These are phyloP conservation scores for Trialeurodes vaporariorum DNA, from an alignment of 1,140 invertebrate genomes.

Conservation along the genomic window DNA sequence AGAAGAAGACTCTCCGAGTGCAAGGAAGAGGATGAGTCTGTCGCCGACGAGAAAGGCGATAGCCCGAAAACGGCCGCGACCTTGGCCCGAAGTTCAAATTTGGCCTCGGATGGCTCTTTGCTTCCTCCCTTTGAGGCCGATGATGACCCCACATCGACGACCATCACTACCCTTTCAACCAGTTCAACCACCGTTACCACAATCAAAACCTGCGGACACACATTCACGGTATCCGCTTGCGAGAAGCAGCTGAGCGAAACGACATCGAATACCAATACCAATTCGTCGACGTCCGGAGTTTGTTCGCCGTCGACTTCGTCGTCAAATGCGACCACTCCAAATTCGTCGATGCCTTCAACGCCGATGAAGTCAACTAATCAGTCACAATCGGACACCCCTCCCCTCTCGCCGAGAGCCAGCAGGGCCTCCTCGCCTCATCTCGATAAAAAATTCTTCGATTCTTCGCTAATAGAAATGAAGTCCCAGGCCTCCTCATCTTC, in stretches of 20 bases:
- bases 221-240: background rate
- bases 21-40: conserved; percentile 65
- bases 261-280: conserved; percentile 4
- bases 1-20: conserved; percentile 60
- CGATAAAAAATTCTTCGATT: conserved; percentile 67
- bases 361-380: conserved; percentile 38
- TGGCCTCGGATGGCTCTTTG: no score
- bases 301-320: conserved; percentile 6
- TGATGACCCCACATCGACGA: conserved; percentile 18
- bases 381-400: conserved; percentile 25
- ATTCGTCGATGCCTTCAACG: conserved; percentile 40
- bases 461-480: conserved; percentile 66
- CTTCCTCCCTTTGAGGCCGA: background rate
- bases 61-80: conserved; percentile 2
- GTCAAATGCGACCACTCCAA: conserved; percentile 30
- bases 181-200: conserved; percentile 28
- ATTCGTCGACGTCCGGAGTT: background rate
- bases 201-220: background rate
- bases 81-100: no score
- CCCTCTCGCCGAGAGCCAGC: conserved; percentile 21
- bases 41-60: conserved; percentile 40
- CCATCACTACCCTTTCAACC: conserved; percentile 36
- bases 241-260: conserved; percentile 6
- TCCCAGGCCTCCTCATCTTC: conserved; percentile 50
- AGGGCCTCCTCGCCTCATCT: conserved; percentile 43